Evolutionary conservation across 2,797 vertebrate genomes (phyloP), one percentile per base, ranked within the genome.

Genomic region (Mastacembelus armatus): DNA sequence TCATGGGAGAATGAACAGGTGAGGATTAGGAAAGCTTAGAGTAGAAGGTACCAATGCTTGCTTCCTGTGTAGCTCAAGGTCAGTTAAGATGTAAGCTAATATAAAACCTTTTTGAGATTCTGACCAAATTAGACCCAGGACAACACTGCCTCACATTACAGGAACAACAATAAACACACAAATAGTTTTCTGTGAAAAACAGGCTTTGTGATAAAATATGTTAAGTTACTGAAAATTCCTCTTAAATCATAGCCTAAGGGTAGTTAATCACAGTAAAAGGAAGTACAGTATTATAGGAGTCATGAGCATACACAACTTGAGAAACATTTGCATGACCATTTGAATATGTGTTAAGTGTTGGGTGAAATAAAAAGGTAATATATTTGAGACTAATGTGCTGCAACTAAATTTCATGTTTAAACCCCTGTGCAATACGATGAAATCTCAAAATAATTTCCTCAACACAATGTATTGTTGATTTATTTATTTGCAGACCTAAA

Each of bases 201-300:
- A 78, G 55, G 58, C 60, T 62, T 30, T 30, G 67, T 71, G 33
- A 90, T 88, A 84, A 90, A 91, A 92, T 89, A 89, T 75, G 74
- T 45, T 47, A 38, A 64, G 71, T 30, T 59, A 79, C 59, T 59
- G 58, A 90, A 88, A 92, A 91, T 84, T 88, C 91, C 92, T 89
- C 91, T 87, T 88, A 88, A 86, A 80, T 75, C 82, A 68, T 75
- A 61, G 76, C 81, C 66, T 55, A 59, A 66, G 74, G 67, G 71
- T 78, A 67, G 79, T 87, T n/a, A 83, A 87, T 90, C 81, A 86
- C 74, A 85, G 72, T 70, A 75, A 85, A 87, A 88, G 87, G 82
- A 90, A 91, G 88, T 88, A 68, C 59, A 91, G 88, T 88, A 68
- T 59, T 52, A 50, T 44, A 21, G 62, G 56, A 82, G 77, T 61